Evolutionary conservation across 2,113 vertebrate genomes (phyloP).

Genomic region (Elgaria multicarinata): DNA sequence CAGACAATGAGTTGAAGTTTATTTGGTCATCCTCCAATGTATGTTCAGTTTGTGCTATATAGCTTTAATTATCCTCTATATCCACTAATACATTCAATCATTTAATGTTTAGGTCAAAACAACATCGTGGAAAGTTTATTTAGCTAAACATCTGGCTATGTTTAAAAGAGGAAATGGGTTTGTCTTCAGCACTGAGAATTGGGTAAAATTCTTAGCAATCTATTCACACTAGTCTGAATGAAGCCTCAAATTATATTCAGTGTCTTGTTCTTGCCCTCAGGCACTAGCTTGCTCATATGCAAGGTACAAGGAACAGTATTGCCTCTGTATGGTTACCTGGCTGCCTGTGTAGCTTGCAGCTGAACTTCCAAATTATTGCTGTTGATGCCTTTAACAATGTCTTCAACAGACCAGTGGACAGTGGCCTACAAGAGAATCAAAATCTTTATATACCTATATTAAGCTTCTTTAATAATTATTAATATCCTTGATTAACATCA

Average conservation of each 20-base stretch:
- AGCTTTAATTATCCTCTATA: not conserved
- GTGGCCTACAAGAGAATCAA: slow-evolving; percentile 71
- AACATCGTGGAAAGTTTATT: not conserved
- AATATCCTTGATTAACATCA: not conserved
- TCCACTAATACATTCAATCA: not conserved
- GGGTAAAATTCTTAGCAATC: not conserved
- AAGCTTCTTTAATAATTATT: not conserved
- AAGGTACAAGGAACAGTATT: not conserved
- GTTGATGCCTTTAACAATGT: slow-evolving; percentile 86
- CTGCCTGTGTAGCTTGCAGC: slow-evolving; percentile 90
- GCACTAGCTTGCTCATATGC: too few species aligned
- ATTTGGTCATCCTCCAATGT: not conserved
- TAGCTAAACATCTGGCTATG: not conserved
- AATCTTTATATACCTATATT: not conserved
- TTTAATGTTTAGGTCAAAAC: not conserved
- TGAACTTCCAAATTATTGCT: slow-evolving; percentile 82
- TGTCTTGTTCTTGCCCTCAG: not conserved
- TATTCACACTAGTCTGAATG: not conserved
- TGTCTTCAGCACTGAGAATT: not conserved
- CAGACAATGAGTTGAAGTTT: not conserved
- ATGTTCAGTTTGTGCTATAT: not conserved
- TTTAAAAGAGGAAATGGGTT: not conserved
- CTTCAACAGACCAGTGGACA: slow-evolving; percentile 88
- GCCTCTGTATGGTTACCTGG: slow-evolving; percentile 78
- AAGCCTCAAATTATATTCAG: not conserved